Evolutionary conservation across 2,888 invertebrate genomes (phyloP).

Genomic region (Sphecodes monilicornis): DNA sequence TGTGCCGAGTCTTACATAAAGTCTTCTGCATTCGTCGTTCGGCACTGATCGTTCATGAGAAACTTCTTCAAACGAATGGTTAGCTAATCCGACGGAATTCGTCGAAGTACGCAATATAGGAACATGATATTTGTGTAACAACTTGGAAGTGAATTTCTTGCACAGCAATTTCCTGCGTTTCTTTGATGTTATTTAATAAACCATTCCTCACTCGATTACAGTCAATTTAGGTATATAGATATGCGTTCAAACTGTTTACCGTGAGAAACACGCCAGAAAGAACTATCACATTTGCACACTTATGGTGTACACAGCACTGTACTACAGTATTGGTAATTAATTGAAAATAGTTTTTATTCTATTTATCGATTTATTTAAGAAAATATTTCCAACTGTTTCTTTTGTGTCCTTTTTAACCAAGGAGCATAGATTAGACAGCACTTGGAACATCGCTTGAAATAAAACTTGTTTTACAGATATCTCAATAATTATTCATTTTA

Average conservation of each 20-base stretch:
- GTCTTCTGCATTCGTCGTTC: background rate
- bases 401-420: too few relatives aligned
- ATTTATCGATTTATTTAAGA: too few relatives aligned
- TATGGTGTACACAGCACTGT: too few relatives aligned
- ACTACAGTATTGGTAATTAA: background rate
- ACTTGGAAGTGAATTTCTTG: background rate
- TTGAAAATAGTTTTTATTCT: background rate
- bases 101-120: slow-evolving; percentile 1
- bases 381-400: too few relatives aligned
- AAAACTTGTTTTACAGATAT: too few relatives aligned
- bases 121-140: background rate
- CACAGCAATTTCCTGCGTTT: background rate
- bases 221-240: background rate
- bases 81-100: background rate
- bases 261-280: background rate
- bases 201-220: background rate
- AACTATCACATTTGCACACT: background rate
- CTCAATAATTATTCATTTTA: too few relatives aligned
- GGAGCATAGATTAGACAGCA: too few relatives aligned
- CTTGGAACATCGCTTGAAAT: too few relatives aligned
- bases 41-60: background rate
- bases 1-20: background rate
- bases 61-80: background rate
- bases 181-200: background rate
- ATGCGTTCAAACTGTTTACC: background rate